Evolutionary conservation across 2,797 vertebrate species (phyloP).

Genomic region (Crotalus adamanteus): DNA sequence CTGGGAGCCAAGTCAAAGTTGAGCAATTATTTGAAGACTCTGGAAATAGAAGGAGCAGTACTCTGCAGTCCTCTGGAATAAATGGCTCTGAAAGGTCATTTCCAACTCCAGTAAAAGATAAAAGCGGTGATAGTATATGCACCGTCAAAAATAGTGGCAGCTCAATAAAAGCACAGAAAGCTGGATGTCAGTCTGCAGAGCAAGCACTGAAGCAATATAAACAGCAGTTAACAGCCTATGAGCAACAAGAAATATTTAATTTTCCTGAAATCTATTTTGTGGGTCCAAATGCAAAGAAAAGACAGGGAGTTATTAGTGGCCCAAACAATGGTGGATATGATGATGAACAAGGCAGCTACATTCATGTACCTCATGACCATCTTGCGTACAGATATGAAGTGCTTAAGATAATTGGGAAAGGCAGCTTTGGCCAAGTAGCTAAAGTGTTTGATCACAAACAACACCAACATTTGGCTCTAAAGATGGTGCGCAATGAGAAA

Average conservation of each 20-base stretch:
- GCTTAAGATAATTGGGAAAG: conserved; percentile 96
- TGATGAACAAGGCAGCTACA: conserved; percentile 93
- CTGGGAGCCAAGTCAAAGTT: conserved; percentile 82
- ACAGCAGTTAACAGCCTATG: conserved; percentile 84
- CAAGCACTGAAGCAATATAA: conserved; percentile 91
- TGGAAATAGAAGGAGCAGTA: conserved; percentile 80
- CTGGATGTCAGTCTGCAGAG: conserved; percentile 81
- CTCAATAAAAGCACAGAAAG: conserved; percentile 72
- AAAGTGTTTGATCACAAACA: conserved; percentile 97
- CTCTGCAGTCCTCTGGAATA: conserved; percentile 75
- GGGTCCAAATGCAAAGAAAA: conserved; percentile 94
- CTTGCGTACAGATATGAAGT: conserved; percentile 96
- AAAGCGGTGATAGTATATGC: conserved; percentile 76
- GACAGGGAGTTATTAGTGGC: conserved; percentile 85
- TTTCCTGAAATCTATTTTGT: conserved; percentile 92
- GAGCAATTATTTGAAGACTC: conserved; percentile 93
- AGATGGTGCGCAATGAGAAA: conserved; percentile 98
- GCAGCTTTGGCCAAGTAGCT: conserved; percentile 96
- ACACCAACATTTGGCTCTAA: conserved; percentile 93
- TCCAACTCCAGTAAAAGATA: conserved; percentile 79
- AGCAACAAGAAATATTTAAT: conserved; percentile 88
- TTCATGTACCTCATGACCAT: conserved; percentile 93
- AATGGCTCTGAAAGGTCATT: conserved; percentile 72
- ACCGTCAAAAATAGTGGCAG: conserved; percentile 62
- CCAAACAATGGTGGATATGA: conserved; percentile 93